phyloP scores from a whole-genome alignment of 1,140 invertebrate genomes.

The Hyposmocoma kahamanoa region DNA sequence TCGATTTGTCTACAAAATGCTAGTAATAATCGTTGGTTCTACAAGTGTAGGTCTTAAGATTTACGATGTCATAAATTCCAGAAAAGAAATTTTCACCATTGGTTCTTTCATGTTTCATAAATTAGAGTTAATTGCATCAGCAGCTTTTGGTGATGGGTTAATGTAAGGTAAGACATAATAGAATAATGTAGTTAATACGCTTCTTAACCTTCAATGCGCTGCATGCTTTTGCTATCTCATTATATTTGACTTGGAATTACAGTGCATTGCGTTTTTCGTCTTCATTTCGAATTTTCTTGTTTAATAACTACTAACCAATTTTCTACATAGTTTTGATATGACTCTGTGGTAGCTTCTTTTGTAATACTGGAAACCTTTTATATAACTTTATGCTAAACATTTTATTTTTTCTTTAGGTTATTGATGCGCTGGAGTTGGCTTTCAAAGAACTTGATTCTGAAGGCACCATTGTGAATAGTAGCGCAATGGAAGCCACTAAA shows the following conservation, averaged over 20 bases:
- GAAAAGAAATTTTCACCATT: too few relatives aligned
- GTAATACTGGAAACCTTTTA: too few relatives aligned
- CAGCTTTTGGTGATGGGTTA: conserved; percentile 61
- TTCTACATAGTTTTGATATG: too few relatives aligned
- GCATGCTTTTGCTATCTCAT: conserved; percentile 19
- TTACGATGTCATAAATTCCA: too few relatives aligned
- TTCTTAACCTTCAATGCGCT: conserved; percentile 19
- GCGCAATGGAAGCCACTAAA: conserved; percentile 26
- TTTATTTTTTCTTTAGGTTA: conserved; percentile 70
- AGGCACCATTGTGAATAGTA: conserved; percentile 38
- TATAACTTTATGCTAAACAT: too few relatives aligned
- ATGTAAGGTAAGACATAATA: conserved; percentile 44
- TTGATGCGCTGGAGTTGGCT: conserved; percentile 76
- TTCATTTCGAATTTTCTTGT: conserved; percentile 19
- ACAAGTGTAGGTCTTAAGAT: too few relatives aligned
- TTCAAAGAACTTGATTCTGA: conserved; percentile 76
- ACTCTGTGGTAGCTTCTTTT: too few relatives aligned
- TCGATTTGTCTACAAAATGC: too few relatives aligned
- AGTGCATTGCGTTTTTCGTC: too few relatives aligned
- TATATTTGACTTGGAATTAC: too few relatives aligned
- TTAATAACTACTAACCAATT: too few relatives aligned
- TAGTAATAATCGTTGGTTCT: too few relatives aligned
- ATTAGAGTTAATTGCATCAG: conserved; percentile 30
- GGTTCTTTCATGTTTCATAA: neutral
- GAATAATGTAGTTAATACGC: neutral